Evolutionary conservation across 2,797 vertebrate genomes (phyloP), one percentile per base, ranked within the genome.

Genomic region (Kryptolebias ocellatus): DNA sequence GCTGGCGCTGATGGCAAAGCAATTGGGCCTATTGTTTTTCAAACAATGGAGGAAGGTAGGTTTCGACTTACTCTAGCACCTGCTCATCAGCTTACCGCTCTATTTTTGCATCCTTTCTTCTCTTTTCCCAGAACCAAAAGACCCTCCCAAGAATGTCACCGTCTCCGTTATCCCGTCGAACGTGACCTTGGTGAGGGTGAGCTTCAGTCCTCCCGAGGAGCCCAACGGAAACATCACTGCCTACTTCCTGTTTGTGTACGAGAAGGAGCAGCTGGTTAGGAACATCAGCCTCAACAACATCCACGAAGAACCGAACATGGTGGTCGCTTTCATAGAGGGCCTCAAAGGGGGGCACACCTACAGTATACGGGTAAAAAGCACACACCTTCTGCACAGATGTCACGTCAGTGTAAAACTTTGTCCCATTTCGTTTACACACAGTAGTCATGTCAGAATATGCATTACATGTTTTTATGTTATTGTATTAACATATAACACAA

Each of bases 261-360:
- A 91, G 71, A 93, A 96, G 45, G 93, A 94, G n/a, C 87, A 92
- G 39, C 91, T 96, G 53, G 87, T 93, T 46, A 92, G 94, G 62
- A 94, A 89, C 74, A 89, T 96, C 55, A 91, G 93, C 64, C 94
- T 98, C 16, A 90, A 89, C 60, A 90, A 96, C 57, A 92, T 93
- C 64, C 85, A 87, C 29, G 93, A 88, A 73, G 93, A 94, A 5
- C 90, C 96, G 60, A 91, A 93, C 42, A 95, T 89, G 0, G 70
- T 99, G 76, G 95, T 90, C 20, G 95, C 95, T 2, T 55, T 96
- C 79, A 94, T 99, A 78, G 92, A 95, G 39, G 97, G 97, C 39
- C 90, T 99, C 8, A 98, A 98, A 90, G 98, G 98, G 80, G 98
- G 98, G 77, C 88, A 93, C 53, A 97, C 90, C 12, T 99, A 99